Evolutionary conservation across 2,113 vertebrate genomes (phyloP), one percentile per base, ranked within the genome.

Genomic region (Lepidothrix coronata): DNA sequence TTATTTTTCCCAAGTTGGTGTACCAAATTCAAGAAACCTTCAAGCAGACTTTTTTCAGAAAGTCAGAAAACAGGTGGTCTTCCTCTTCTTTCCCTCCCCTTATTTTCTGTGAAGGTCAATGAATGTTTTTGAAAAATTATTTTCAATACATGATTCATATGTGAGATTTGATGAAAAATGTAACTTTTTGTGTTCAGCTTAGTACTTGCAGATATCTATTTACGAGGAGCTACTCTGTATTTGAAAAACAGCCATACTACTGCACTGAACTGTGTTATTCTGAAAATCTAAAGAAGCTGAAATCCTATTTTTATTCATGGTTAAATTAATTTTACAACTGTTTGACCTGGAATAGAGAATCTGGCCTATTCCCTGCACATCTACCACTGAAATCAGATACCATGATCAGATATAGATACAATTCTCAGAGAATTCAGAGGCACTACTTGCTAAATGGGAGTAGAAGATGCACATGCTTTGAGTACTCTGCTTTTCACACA

Each of bases 361-460:
- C 25, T 85, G n/a, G 11, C 20, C 43, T 68, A 17, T 15, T 37
- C 23, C 20, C 17, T 27, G 14, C 30, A 43, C 48, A n/a, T 43
- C 43, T 63, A 54, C 27, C 39, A 28, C 55, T 86, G 30, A 58
- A 85, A 41, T 67, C 33, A 91, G 48, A 43, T 58, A 11, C 68
- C 71, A n/a, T 37, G 23, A 41, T 41, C 39, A 41, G 39, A 41
- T 41, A 41, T 12, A 41, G 12, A 41, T 41, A 41, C 39, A 41
- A 41, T 41, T 41, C 41, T 33, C 28, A 14, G 27, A 54, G 44
- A 63, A 58, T 63, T 77, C 37, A 72, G 70, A 81, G 65, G 48
- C 13, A 14, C 43, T 59, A 6, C 23, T 59, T 70, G 23, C 52
- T 75, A 25, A 61, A 49, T 0, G 0, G 8, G 6, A 8, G 17